phyloP scores from a whole-genome alignment of 37 sponge, comb jelly and placozoan genomes.

The Corticium candelabrum region DNA sequence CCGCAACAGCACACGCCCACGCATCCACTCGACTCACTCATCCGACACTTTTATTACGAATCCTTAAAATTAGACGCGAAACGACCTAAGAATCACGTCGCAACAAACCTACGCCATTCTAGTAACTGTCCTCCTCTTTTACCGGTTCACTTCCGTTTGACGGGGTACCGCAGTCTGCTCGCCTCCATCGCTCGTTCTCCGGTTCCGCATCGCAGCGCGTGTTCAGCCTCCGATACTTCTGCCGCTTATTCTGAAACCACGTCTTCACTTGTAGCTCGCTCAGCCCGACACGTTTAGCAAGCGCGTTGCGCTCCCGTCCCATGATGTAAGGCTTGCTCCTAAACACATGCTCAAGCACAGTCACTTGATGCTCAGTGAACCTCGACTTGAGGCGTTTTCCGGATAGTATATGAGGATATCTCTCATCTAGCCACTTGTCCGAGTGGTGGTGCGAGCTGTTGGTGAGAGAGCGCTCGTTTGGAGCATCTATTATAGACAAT shows the following conservation, averaged over 20 bases:
- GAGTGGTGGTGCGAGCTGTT: no score
- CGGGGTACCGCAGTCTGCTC: no score
- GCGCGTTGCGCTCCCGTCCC: not conserved
- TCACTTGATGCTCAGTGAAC: not conserved
- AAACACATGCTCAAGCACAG: not conserved
- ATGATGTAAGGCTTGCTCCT: not conserved
- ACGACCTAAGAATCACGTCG: not conserved
- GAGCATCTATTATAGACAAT: no score
- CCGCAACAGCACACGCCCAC: no score
- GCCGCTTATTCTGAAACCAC: not conserved
- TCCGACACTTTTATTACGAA: no score
- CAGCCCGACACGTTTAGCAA: not conserved
- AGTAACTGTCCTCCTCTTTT: not conserved
- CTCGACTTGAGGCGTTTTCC: not conserved
- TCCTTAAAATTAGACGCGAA: no score
- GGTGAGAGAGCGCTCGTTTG: no score
- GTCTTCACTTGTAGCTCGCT: not conserved
- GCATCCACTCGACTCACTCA: no score
- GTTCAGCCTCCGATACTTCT: not conserved
- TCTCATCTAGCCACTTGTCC: not conserved
- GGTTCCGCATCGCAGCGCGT: not conserved
- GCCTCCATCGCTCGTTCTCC: no score
- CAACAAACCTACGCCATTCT: not conserved
- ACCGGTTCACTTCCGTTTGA: not conserved
- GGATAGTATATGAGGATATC: not conserved